A percentile compares a stretch with the other conserved stretches of the same genome.
These are phyloP conservation scores for Linurgus olivaceus DNA, from an alignment of 2,797 vertebrate genomes.

Conservation along the genomic window DNA sequence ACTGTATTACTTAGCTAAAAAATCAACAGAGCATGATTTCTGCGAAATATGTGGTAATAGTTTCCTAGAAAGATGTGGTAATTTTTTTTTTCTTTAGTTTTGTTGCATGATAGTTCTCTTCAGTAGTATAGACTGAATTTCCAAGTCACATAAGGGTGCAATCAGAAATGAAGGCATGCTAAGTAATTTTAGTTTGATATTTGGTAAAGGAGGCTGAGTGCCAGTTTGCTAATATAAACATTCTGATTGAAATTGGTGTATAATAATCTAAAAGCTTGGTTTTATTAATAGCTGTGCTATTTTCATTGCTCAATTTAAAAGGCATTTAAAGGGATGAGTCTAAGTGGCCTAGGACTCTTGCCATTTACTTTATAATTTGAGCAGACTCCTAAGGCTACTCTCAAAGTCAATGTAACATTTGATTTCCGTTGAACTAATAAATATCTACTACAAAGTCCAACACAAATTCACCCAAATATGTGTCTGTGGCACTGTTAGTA, in stretches of 20 bases:
- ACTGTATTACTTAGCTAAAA: constrained; percentile 3
- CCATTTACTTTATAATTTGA: neutral
- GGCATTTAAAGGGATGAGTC: neutral
- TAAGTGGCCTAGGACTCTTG: neutral
- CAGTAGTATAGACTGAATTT: neutral
- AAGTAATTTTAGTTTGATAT: neutral
- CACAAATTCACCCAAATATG: neutral
- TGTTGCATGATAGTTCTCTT: neutral
- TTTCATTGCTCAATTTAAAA: neutral
- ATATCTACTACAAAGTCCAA: neutral
- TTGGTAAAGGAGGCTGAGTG: neutral
- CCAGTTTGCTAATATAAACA: neutral
- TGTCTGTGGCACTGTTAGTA: neutral
- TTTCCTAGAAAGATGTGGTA: constrained; percentile 58
- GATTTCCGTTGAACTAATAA: neutral
- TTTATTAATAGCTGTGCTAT: neutral
- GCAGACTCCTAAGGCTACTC: neutral
- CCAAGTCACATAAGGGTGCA: neutral
- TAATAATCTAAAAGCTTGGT: neutral
- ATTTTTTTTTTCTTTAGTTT: neutral
- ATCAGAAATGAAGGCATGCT: neutral
- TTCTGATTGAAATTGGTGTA: neutral
- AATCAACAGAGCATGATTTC: constrained; percentile 27
- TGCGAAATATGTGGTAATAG: constrained; percentile 30
- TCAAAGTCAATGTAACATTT: neutral